Evolutionary conservation across 1,140 invertebrate species (phyloP).

Genomic region (Drosophila parabipectinata): DNA sequence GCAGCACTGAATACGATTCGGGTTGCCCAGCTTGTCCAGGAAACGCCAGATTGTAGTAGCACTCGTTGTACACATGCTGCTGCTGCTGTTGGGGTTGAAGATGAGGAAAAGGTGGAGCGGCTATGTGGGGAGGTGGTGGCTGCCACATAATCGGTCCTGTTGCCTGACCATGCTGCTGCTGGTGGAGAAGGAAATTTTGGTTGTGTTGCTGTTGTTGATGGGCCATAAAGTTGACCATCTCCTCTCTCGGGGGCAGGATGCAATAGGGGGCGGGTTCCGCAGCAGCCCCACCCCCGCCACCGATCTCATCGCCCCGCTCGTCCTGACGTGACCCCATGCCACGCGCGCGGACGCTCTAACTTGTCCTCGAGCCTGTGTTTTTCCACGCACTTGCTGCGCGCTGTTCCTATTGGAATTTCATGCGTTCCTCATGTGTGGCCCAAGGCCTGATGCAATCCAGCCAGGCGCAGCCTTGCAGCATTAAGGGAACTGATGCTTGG

Average conservation of each 20-base stretch:
- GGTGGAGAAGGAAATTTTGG: conserved; percentile 51
- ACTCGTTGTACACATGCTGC: conserved; percentile 70
- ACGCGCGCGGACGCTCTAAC: conserved; percentile 32
- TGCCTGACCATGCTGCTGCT: conserved; percentile 52
- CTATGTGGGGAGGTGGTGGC: conserved; percentile 45
- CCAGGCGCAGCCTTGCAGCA: conserved; percentile 2
- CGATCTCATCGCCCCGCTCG: conserved; percentile 53
- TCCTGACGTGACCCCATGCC: conserved; percentile 70
- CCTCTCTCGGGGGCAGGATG: conserved; percentile 49
- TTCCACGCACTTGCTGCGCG: conserved; percentile 42
- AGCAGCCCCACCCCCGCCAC: conserved; percentile 34
- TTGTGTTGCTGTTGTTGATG: conserved; percentile 65
- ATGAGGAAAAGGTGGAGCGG: conserved; percentile 53
- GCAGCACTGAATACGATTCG: conserved; percentile 78
- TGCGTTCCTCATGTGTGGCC: conserved; percentile 25
- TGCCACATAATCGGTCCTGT: conserved; percentile 62
- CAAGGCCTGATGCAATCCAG: conserved; percentile 18
- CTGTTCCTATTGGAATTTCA: conserved; percentile 67
- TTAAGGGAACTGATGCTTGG: conserved; percentile 24
- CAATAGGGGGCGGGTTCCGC: conserved; percentile 42
- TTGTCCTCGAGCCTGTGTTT: conserved; percentile 36
- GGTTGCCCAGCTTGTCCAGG: conserved; percentile 55
- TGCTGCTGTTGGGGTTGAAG: conserved; percentile 49
- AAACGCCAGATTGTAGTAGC: conserved; percentile 64
- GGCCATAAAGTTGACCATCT: conserved; percentile 56